Evolutionary conservation across 2,888 invertebrate species (phyloP).

Genomic region (Panzeria rudis): DNA sequence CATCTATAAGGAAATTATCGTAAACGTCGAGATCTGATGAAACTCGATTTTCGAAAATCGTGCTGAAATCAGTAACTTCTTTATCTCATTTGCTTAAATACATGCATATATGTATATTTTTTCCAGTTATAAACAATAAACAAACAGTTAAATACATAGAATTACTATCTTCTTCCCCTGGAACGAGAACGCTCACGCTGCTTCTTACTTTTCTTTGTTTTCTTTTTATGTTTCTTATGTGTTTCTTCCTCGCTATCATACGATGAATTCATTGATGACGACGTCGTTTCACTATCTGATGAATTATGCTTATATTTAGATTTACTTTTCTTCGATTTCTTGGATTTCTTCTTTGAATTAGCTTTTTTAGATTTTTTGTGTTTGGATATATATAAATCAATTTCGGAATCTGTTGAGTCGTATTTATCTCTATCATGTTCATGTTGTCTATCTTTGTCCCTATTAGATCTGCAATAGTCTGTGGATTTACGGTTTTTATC

Average conservation of each 20-base stretch:
- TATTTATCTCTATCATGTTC: constrained; percentile 1
- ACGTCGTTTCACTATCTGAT: constrained; percentile 33
- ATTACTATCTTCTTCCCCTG: constrained; percentile 48
- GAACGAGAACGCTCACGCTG: constrained; percentile 80
- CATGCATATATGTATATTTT: too few relatives aligned
- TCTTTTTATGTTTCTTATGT: constrained; percentile 80
- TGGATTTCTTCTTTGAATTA: constrained; percentile 76
- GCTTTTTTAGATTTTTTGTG: constrained; percentile 76
- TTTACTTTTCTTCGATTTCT: constrained; percentile 76
- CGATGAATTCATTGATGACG: constrained; percentile 29
- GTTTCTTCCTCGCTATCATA: constrained; percentile 75
- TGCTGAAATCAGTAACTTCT: too few relatives aligned
- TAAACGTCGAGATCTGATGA: too few relatives aligned
- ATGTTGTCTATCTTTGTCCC: constrained; percentile 38
- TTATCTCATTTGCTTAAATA: too few relatives aligned
- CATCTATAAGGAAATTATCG: too few relatives aligned
- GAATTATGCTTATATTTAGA: constrained; percentile 69
- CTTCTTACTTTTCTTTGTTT: constrained; percentile 82
- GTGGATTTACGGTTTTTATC: neutral
- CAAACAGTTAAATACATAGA: too few relatives aligned
- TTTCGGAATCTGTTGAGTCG: constrained; percentile 74
- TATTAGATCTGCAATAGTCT: constrained; percentile 14
- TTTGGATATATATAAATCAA: constrained; percentile 75
- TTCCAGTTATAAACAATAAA: too few relatives aligned
- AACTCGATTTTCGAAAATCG: too few relatives aligned